phyloP scores from a whole-genome alignment of 2,888 invertebrate species.

The Chloroclystis v-ata region DNA sequence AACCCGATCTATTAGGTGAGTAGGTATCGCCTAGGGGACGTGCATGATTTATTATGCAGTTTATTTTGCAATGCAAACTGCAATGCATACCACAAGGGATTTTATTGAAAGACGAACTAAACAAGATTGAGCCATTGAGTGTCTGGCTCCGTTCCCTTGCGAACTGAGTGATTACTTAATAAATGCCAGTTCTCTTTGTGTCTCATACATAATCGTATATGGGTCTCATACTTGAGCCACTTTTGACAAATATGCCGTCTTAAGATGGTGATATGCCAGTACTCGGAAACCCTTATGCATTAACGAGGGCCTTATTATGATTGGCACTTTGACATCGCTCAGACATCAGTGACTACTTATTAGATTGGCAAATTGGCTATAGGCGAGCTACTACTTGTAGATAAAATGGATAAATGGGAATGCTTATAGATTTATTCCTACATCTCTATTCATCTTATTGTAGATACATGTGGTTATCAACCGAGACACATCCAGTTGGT shows the following conservation, averaged over 20 bases:
- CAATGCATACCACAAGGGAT: slow-evolving; percentile 21
- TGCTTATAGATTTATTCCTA: too few species aligned
- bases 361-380: slow-evolving; percentile 25
- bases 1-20: slow-evolving; percentile 50
- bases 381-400: slow-evolving; percentile 39
- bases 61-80: slow-evolving; percentile 30
- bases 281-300: slow-evolving; percentile 31
- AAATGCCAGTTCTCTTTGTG: slow-evolving; percentile 17
- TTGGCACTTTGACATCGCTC: slow-evolving; percentile 50
- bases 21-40: slow-evolving; percentile 37
- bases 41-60: slow-evolving; percentile 27
- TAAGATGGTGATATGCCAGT: not conserved
- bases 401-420: too few species aligned
- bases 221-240: slow-evolving; percentile 24
- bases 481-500: slow-evolving; percentile 34
- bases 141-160: slow-evolving; percentile 26
- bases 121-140: slow-evolving; percentile 22
- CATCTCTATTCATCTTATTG: slow-evolving; percentile 14
- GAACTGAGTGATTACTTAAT: slow-evolving; percentile 26
- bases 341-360: slow-evolving; percentile 30
- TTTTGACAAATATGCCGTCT: slow-evolving; percentile 20
- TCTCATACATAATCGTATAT: slow-evolving; percentile 14
- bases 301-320: slow-evolving; percentile 54
- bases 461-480: slow-evolving; percentile 13
- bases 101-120: slow-evolving; percentile 22